A percentile compares a stretch with the other conserved stretches of the same genome.
Evolutionary conservation across 2,113 vertebrate species (phyloP).

Genomic region (Megaceryle torquata): DNA sequence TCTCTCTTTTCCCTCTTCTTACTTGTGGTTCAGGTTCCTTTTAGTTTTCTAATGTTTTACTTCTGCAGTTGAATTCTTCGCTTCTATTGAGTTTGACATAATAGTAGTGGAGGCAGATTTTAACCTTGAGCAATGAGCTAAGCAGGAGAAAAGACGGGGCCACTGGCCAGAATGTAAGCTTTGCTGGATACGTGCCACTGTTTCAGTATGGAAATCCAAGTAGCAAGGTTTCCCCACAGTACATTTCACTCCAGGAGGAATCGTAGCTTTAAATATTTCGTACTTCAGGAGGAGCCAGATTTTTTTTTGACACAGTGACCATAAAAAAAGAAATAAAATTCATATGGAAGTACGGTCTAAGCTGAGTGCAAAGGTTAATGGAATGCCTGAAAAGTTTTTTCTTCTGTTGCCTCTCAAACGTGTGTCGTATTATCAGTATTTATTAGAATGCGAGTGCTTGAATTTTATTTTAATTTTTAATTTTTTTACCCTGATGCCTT

Average conservation of each 20-base stretch:
- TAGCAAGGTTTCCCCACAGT: not conserved
- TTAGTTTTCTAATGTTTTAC: not conserved
- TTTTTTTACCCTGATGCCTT: not conserved
- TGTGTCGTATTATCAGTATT: not conserved
- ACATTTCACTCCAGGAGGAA: not conserved
- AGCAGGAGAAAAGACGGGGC: not conserved
- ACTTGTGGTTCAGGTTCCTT: not conserved
- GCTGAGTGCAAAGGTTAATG: not conserved
- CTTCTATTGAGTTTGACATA: not conserved
- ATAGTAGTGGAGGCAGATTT: slow-evolving; percentile 6
- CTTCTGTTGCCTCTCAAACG: not conserved
- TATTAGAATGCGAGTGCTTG: not conserved
- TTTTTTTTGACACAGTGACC: not conserved
- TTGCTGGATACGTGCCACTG: not conserved
- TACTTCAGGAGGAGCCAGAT: not conserved
- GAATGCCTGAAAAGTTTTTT: not conserved
- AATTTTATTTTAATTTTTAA: not conserved
- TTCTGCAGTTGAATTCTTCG: not conserved
- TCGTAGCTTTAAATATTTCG: not conserved
- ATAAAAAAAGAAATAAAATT: slow-evolving; percentile 31
- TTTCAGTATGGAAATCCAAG: not conserved
- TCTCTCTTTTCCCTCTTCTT: not conserved
- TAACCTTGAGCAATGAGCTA: slow-evolving; percentile 8
- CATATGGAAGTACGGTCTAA: not conserved
- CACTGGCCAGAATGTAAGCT: not conserved